A percentile compares a stretch with the other conserved stretches of the same genome.
phyloP scores from a whole-genome alignment of 2,797 vertebrate genomes.

The Apodemus agrarius region DNA sequence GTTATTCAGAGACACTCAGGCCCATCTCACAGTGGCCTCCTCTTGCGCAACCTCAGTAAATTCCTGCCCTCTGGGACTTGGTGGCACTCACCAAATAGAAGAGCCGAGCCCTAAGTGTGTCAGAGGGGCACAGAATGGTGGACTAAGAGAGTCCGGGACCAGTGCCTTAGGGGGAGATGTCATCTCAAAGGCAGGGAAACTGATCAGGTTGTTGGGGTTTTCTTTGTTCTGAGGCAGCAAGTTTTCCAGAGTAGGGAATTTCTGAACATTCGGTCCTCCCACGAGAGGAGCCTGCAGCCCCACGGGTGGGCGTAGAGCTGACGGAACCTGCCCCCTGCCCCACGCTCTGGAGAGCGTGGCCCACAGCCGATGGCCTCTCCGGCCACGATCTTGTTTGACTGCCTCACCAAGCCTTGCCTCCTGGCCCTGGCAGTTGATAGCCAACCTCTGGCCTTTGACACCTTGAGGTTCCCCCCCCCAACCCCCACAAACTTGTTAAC shows the following conservation, averaged over 20 bases:
- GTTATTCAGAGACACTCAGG: not conserved
- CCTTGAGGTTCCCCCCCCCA: not conserved
- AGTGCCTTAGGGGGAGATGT: not conserved
- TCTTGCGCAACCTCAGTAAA: not conserved
- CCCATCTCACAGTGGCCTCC: not conserved
- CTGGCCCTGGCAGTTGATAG: not conserved
- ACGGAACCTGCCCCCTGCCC: not conserved
- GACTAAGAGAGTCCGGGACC: not conserved
- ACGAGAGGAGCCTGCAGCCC: not conserved
- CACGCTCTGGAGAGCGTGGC: not conserved
- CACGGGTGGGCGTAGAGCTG: not conserved
- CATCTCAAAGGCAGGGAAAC: not conserved
- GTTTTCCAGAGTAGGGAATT: not conserved
- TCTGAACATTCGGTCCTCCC: not conserved
- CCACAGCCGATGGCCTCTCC: not conserved
- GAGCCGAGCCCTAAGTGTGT: not conserved
- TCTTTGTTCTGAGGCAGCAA: constrained; percentile 29
- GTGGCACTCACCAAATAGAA: not conserved
- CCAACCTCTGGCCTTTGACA: constrained; percentile 59
- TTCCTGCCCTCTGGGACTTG: not conserved
- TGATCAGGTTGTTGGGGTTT: not conserved
- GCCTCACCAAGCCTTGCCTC: not conserved
- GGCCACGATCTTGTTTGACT: not conserved
- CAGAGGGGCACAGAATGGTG: not conserved
- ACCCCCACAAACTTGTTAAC: not conserved